Conservation (phyloP, 2,113 vertebrate species). For the Pelecanoides urinatrix region DNA sequence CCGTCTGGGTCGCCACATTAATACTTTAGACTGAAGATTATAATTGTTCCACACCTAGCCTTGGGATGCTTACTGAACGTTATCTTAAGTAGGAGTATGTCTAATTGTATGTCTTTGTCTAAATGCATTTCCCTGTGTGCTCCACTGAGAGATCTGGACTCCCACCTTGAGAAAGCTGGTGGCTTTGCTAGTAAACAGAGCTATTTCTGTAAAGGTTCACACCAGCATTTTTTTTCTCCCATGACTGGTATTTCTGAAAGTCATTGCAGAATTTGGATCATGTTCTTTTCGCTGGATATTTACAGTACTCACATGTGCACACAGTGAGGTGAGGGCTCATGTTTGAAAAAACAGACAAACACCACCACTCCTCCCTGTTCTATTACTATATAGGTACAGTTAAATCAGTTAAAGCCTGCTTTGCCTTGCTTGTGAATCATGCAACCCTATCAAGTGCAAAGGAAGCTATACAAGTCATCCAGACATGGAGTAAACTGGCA, state of each 20-base stretch:
- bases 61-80: not conserved
- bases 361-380: not conserved
- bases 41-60: not conserved
- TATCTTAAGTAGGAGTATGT: not conserved
- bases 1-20: no score
- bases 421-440: not conserved
- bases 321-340: fast-evolving
- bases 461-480: not conserved
- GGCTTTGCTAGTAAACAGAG: not conserved
- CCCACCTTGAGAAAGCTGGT: not conserved
- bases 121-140: not conserved
- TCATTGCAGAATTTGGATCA: not conserved
- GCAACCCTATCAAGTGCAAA: not conserved
- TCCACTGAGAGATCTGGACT: not conserved
- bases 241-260: not conserved
- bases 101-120: not conserved
- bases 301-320: not conserved
- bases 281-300: not conserved
- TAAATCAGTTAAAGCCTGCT: not conserved
- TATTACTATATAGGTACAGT: not conserved
- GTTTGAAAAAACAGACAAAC: not conserved
- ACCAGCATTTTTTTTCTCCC: not conserved
- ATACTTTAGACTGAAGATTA: not conserved
- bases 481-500: not conserved
- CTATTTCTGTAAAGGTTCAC: not conserved